Conservation (phyloP, 1,140 invertebrate genomes). For the Papilio aristodemus region DNA sequence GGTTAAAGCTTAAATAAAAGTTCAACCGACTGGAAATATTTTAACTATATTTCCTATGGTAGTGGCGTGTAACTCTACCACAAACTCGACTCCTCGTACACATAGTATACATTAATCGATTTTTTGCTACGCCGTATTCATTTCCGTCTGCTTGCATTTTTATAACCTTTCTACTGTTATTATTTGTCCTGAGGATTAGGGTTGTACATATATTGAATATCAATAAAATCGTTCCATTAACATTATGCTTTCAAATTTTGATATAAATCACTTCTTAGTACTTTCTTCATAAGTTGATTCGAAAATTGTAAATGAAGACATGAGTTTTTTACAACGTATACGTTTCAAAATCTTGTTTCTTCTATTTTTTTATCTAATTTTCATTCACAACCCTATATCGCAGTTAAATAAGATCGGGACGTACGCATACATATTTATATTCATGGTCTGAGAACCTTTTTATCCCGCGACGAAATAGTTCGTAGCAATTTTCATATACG, state of each 20-base stretch:
- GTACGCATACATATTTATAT: slow-evolving; percentile 67
- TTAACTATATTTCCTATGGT: slow-evolving; percentile 43
- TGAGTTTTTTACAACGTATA: neutral
- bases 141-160: slow-evolving; percentile 74
- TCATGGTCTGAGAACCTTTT: slow-evolving; percentile 67
- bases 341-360: slow-evolving; percentile 14
- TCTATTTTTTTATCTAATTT: slow-evolving; percentile 27
- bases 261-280: too few relatives aligned
- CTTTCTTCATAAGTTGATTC: too few relatives aligned
- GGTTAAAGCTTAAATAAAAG: slow-evolving; percentile 30
- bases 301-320: neutral
- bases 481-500: slow-evolving; percentile 64
- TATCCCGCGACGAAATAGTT: slow-evolving; percentile 66
- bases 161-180: slow-evolving; percentile 63
- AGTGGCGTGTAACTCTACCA: slow-evolving; percentile 35
- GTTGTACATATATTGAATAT: slow-evolving; percentile 33
- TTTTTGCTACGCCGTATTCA: slow-evolving; percentile 56
- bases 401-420: slow-evolving; percentile 51
- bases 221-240: neutral
- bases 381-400: slow-evolving; percentile 42
- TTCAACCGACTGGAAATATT: slow-evolving; percentile 36
- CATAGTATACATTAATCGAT: slow-evolving; percentile 32
- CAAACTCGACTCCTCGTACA: slow-evolving; percentile 35
- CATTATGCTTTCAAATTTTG: neutral
- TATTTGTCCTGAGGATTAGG: slow-evolving; percentile 51